These are phyloP conservation scores for Sebastes alutus DNA, from an alignment of 2,797 vertebrate species.

Conservation along the genomic window DNA sequence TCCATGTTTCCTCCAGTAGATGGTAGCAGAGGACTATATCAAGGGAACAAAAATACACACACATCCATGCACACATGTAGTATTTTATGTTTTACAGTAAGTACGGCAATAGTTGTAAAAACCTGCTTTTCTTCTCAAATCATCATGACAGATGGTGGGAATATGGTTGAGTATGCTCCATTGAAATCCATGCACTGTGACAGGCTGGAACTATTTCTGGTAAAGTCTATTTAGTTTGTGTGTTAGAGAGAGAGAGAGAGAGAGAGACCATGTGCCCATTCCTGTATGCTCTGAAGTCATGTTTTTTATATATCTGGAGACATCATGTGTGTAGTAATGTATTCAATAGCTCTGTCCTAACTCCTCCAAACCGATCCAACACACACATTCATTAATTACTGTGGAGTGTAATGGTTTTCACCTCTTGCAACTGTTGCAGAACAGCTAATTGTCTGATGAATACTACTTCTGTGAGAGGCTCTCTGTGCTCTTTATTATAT, in stretches of 20 bases:
- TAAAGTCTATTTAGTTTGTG: slow-evolving; percentile 2
- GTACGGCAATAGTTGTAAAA: not conserved
- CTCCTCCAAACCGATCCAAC: not conserved
- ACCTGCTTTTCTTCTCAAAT: slow-evolving; percentile 39
- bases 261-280: not conserved
- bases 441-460: not conserved
- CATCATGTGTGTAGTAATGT: slow-evolving; percentile 20
- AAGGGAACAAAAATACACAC: not conserved
- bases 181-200: slow-evolving; percentile 65
- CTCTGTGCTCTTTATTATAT: not conserved
- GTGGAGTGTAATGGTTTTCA: not conserved
- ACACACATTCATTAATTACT: not conserved
- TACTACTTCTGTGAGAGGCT: not conserved
- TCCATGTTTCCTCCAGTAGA: slow-evolving; percentile 46
- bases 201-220: slow-evolving; percentile 50
- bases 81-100: not conserved
- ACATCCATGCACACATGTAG: not conserved
- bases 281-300: not conserved
- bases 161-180: slow-evolving; percentile 52
- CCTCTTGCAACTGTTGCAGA: not conserved
- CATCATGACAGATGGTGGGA: slow-evolving; percentile 61
- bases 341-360: not conserved
- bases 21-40: slow-evolving; percentile 53
- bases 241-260: not conserved
- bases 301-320: slow-evolving; percentile 1